Base-by-base conservation (phyloP, 1,140 invertebrate species). In the Drosophila oshimai region DNA sequence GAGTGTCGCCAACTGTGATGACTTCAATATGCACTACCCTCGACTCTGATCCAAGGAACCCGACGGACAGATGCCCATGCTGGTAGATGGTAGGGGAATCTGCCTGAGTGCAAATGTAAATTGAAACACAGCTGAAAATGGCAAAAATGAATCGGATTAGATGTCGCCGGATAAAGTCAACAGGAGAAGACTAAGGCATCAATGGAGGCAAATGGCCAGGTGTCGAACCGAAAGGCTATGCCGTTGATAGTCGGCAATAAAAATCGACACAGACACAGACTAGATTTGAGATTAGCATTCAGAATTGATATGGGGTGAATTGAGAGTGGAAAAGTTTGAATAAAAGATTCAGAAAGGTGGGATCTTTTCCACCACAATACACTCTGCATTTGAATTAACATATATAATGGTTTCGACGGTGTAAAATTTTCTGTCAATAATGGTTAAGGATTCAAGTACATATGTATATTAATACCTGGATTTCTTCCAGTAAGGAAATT, bases 1-100 rank as follows among this genome's bases (percentile, higher is more conserved):
- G 50, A 62, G 49, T 49, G 41, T 36, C 74, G 68, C 53, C 68
- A 72, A 74, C 62, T 74, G 54, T 74, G 60, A 57, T 69, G 53
- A 60, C 42, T 51, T 51, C 58, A 71, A 71, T 72, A 72, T 72
- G 67, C 68, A 42, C 68, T 36, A 17, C 34, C 37, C 44, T 17
- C n/a, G n/a, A n/a, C n/a, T n/a, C 26, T 34, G 29, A 50, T 71
- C 28, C 37, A 0, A 5, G 12, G 61, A 24, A 15, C 13, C 7
- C 37, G 13, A 31, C 10, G 37, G 13, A 6, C n/a, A 61, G 13
- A 44, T 39, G 18, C 17, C 13, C 12, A 31, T 9, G 20, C 13
- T n/a, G n/a, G 6, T 17, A 17, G 31, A 24, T 22, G 12, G 10
- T 3, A n/a, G 33, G 9, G 12, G 18, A 26, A n/a, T n/a, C n/a